Percentiles rank a stretch among this genome's conserved stretches.
These are phyloP conservation scores for Meteorus colon DNA, from an alignment of 2,888 invertebrate species.

Conservation along the genomic window DNA sequence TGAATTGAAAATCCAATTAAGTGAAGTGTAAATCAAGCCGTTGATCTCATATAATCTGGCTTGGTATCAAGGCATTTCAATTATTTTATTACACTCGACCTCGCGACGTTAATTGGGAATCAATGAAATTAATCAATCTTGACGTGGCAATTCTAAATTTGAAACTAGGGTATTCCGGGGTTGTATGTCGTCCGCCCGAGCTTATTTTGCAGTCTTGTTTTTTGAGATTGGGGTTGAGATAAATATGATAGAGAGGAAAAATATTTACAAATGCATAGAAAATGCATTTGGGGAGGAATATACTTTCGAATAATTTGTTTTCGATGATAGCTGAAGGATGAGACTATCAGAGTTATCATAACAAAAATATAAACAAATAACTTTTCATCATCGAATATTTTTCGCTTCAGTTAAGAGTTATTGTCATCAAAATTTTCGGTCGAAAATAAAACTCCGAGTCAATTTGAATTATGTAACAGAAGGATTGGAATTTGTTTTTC, in stretches of 20 bases:
- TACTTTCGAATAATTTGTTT: too few relatives aligned
- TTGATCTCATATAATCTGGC: slow-evolving; percentile 44
- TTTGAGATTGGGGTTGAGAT: background rate
- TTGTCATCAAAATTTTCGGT: too few relatives aligned
- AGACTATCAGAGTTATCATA: too few relatives aligned
- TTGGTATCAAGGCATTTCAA: slow-evolving; percentile 44
- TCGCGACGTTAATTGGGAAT: slow-evolving; percentile 47
- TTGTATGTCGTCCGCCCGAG: background rate
- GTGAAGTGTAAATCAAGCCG: slow-evolving; percentile 40
- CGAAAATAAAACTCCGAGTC: too few relatives aligned
- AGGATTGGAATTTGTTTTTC: too few relatives aligned
- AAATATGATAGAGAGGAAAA: slow-evolving; percentile 4
- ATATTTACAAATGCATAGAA: slow-evolving; percentile 39
- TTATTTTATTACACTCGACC: slow-evolving; percentile 41
- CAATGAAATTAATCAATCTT: slow-evolving; percentile 47
- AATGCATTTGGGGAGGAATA: slow-evolving; percentile 23
- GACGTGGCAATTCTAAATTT: slow-evolving; percentile 38
- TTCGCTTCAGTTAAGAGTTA: too few relatives aligned
- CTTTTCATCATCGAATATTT: too few relatives aligned
- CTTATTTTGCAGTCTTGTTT: slow-evolving; percentile 35
- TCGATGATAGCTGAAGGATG: too few relatives aligned
- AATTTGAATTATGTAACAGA: too few relatives aligned
- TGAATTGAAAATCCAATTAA: slow-evolving; percentile 37
- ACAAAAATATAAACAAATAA: too few relatives aligned
- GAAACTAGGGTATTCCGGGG: slow-evolving; percentile 21